Evolutionary conservation across 1,140 invertebrate genomes (phyloP).

Genomic region (Formica exsecta): DNA sequence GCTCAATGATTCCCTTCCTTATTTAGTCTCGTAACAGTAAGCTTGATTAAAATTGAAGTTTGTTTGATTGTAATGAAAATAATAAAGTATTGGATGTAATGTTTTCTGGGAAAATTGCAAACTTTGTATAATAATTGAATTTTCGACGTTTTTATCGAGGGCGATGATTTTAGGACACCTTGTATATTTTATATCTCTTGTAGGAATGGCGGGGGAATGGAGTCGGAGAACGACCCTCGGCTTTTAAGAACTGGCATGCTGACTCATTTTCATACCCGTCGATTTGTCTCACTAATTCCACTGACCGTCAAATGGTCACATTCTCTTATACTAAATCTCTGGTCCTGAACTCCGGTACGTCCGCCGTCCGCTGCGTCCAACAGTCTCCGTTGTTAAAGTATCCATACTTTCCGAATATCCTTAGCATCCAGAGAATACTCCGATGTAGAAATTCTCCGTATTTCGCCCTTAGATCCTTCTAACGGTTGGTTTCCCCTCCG

Average conservation of each 20-base stretch:
- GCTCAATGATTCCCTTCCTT: conserved; percentile 62
- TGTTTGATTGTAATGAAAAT: background rate
- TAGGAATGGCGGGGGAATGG: background rate
- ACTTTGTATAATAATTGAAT: background rate
- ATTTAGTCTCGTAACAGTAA: conserved; percentile 74
- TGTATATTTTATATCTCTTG: background rate
- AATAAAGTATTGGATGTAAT: background rate
- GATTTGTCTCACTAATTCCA: conserved; percentile 76
- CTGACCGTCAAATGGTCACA: conserved; percentile 1
- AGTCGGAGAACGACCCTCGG: conserved; percentile 36
- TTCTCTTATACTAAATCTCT: conserved; percentile 21
- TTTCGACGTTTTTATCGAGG: background rate
- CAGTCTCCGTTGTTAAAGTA: background rate
- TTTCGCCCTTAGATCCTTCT: conserved; percentile 12
- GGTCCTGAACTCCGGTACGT: background rate
- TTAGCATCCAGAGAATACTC: background rate
- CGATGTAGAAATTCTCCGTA: background rate
- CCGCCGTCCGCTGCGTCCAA: no score
- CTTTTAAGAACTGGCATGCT: conserved; percentile 61
- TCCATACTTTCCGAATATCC: background rate
- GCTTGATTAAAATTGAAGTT: background rate
- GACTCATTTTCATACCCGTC: conserved; percentile 72
- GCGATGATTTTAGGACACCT: background rate
- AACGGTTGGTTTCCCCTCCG: conserved; percentile 14
- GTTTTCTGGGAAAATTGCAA: background rate